phyloP scores from a whole-genome alignment of 2,888 invertebrate species.

The Catocala fraxini region DNA sequence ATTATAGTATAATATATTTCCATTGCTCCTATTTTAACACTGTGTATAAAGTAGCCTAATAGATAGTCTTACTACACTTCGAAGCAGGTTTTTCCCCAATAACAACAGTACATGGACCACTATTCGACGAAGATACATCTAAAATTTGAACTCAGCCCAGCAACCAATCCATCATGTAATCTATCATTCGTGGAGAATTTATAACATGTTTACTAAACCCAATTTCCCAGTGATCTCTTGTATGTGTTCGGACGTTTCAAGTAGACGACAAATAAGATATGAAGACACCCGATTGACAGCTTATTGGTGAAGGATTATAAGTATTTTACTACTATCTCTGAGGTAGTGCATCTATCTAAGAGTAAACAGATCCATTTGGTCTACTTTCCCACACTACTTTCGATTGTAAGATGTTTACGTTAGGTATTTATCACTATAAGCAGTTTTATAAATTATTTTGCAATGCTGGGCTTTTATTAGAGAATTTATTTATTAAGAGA shows the following conservation, averaged over 20 bases:
- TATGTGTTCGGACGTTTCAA: conserved; percentile 38
- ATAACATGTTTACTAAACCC: conserved; percentile 41
- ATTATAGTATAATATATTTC: too few species aligned
- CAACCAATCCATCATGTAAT: conserved; percentile 28
- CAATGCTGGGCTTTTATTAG: too few species aligned
- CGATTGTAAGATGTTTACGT: not conserved
- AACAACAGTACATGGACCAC: too few species aligned
- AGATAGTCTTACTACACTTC: too few species aligned
- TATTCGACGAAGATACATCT: too few species aligned
- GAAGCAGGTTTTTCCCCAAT: too few species aligned
- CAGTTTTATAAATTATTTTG: too few species aligned
- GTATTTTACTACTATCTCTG: conserved; percentile 59
- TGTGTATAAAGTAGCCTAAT: too few species aligned
- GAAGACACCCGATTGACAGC: conserved; percentile 64
- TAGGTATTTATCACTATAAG: too few species aligned
- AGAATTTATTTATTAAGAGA: too few species aligned
- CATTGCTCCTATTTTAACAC: too few species aligned
- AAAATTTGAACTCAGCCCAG: conserved; percentile 2
- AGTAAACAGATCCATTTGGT: conserved; percentile 37
- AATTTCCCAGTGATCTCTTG: conserved; percentile 39
- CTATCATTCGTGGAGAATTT: conserved; percentile 32
- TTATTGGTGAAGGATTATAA: conserved; percentile 61
- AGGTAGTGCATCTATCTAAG: conserved; percentile 44
- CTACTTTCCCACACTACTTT: conserved; percentile 53
- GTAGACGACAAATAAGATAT: conserved; percentile 53